Evolutionary conservation across 2,888 invertebrate genomes (phyloP).

Genomic region (Lasioglossum calceatum): DNA sequence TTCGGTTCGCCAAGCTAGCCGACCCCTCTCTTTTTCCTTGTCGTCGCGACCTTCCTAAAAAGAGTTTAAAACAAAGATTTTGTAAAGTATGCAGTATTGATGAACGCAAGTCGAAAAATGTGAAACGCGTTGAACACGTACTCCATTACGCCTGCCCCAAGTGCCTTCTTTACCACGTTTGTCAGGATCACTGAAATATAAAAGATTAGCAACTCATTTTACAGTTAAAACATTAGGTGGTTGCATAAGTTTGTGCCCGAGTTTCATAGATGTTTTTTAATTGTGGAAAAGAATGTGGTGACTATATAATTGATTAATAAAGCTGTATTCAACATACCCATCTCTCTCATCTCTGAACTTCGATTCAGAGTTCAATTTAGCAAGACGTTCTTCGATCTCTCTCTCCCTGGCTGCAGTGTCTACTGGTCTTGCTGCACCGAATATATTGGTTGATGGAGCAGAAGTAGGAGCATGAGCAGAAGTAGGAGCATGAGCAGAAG

Average conservation of each 20-base stretch:
- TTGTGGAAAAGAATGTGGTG: no score
- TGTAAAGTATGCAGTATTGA: not conserved
- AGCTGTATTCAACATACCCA: conserved; percentile 62
- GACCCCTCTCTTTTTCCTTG: conserved; percentile 73
- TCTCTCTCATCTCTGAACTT: conserved; percentile 76
- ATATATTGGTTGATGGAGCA: conserved; percentile 90
- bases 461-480: conserved; percentile 83
- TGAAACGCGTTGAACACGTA: conserved; percentile 57
- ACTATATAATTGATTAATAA: no score
- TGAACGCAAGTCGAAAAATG: no score
- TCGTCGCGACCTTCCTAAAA: conserved; percentile 79
- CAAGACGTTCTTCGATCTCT: conserved; percentile 95
- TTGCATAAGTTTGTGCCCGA: no score
- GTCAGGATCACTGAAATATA: conserved; percentile 67
- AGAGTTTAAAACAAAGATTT: conserved; percentile 11
- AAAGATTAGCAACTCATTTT: not conserved
- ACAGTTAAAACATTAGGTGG: not conserved
- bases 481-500: conserved; percentile 75
- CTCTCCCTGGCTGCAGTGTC: conserved; percentile 96
- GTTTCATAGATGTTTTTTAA: no score
- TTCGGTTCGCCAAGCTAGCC: conserved; percentile 79
- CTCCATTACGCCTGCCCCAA: conserved; percentile 81
- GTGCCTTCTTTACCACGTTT: conserved; percentile 74
- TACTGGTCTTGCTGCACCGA: conserved; percentile 97
- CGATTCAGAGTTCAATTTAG: conserved; percentile 84